Evolutionary conservation across 2,113 vertebrate genomes (phyloP), one percentile per base, ranked within the genome.

Genomic region (Cromileptes altivelis): DNA sequence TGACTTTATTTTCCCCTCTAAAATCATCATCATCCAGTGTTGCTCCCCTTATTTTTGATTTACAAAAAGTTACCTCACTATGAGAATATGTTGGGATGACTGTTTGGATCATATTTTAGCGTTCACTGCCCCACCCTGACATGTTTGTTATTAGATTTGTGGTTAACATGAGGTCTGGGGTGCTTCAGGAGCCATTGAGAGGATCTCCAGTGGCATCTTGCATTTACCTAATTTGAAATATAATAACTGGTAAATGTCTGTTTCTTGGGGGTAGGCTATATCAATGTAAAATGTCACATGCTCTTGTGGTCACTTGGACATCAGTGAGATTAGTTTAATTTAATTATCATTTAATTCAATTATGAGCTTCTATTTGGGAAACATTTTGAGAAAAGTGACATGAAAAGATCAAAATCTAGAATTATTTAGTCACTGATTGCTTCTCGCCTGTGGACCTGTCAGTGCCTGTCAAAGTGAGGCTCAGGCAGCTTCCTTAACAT

Each of bases 121-220:
- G 45, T 10, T 52, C 23, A 30, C 65, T 21, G 17, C 18, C 27
- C 45, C 76, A 19, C 77, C 76, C 70, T 37, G 62, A 77, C 13
- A 53, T 78, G 52, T 68, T 75, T 71, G 42, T 63, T 12, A 45
- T 45, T 40, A 2, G 37, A 19, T 49, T 69, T 74, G 62, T 52
- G 81, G 85, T 74, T 73, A 19, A 21, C 30, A 42, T 79, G 74
- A 70, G 76, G 69, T 85, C 30, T 78, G 68, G 6, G 65, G 55
- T 55, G 58, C 70, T 23, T 42, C 74, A 53, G 75, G 67, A 37
- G 33, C 70, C 60, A 45, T 0, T 17, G 11, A 55, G 57, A 50
- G 40, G 61, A 78, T 74, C 8, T 21, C 9, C 49, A 49, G 45
- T 52, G 25, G 18, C 23, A 67, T 4, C 27, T 15, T 55, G 49